phyloP scores from a whole-genome alignment of 2,797 vertebrate species.

The Coregonus sp. region DNA sequence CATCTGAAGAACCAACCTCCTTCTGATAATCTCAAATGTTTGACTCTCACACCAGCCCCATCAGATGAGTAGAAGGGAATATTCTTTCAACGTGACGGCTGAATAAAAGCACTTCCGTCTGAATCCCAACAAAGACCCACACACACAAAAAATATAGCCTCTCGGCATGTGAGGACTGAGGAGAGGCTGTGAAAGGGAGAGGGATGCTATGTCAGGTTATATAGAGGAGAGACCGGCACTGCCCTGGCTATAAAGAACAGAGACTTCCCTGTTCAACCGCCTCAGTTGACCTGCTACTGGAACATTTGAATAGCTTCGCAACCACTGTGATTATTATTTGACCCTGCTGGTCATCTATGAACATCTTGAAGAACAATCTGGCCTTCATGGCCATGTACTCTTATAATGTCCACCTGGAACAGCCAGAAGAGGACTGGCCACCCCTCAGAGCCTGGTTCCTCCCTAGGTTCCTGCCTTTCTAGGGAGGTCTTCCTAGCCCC shows the following conservation, averaged over 20 bases:
- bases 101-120: conserved; percentile 5
- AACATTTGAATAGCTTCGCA: no score
- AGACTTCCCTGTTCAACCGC: not conserved
- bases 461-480: no score
- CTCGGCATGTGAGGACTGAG: conserved; percentile 11
- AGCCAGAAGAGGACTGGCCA: no score
- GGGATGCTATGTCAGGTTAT: not conserved
- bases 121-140: conserved; percentile 22
- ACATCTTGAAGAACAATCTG: no score
- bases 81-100: not conserved
- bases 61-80: not conserved
- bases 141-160: conserved; percentile 19
- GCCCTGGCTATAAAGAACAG: conserved; percentile 3
- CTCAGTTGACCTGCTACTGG: not conserved
- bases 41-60: not conserved
- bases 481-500: no score
- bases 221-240: not conserved
- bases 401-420: no score
- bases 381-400: no score
- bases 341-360: no score
- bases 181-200: conserved; percentile 2
- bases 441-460: no score
- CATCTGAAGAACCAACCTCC: not conserved
- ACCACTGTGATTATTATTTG: no score
- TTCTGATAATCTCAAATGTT: not conserved